Percentiles rank a stretch among this genome's conserved stretches.
Evolutionary conservation across 1,140 invertebrate species (phyloP).

Genomic region (Formica exsecta): DNA sequence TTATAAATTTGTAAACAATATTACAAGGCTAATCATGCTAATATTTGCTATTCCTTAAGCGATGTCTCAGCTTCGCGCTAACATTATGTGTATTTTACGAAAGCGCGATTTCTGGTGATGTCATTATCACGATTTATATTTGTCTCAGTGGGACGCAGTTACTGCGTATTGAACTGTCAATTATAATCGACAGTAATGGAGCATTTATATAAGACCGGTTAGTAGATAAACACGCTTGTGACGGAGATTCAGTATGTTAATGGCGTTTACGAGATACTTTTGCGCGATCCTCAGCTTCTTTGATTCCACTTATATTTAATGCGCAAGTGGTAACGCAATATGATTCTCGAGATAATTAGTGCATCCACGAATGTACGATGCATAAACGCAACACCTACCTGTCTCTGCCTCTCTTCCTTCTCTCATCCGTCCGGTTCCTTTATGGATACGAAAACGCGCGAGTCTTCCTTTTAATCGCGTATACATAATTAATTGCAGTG

Average conservation of each 20-base stretch:
- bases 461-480: constrained; percentile 75
- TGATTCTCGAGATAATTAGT: constrained; percentile 70
- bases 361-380: constrained; percentile 66
- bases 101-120: not conserved
- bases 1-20: constrained; percentile 5
- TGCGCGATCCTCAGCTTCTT: not conserved
- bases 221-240: constrained; percentile 17
- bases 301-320: constrained; percentile 49
- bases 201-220: constrained; percentile 31
- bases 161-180: constrained; percentile 4
- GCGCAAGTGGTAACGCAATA: constrained; percentile 41
- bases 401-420: not conserved
- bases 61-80: not conserved
- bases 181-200: constrained; percentile 23
- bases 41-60: not conserved
- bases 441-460: constrained; percentile 75
- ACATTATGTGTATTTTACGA: not conserved
- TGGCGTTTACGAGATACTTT: not conserved
- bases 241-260: constrained; percentile 36
- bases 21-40: not conserved
- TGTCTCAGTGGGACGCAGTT: not conserved
- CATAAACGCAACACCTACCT: constrained; percentile 69
- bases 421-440: constrained; percentile 48
- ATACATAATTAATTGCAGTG: constrained; percentile 76
- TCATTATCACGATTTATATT: not conserved